Evolutionary conservation across 1,140 invertebrate species (phyloP), one percentile per base, ranked within the genome.

Genomic region (Drosophila kikkawai): DNA sequence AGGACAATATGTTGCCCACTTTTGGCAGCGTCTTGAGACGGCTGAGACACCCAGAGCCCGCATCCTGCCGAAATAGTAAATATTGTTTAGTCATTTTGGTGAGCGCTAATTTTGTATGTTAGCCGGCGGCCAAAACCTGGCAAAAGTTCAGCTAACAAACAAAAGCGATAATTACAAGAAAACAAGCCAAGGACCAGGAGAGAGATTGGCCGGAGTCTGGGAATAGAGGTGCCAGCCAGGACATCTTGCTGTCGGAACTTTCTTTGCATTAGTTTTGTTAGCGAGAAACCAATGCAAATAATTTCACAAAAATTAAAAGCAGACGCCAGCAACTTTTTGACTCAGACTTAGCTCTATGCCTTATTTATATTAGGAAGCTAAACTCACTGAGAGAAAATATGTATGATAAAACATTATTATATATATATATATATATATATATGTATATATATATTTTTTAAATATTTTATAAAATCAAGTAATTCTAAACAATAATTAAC

Each of bases 131-230:
- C 75, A 75, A 65, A 67, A 82, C 68, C 82, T 85, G 86, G 67
- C 82, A 76, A 91, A 90, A 90, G 86, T 90, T 85, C 71, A 82
- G 61, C 82, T 64, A 91, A 91, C 82, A 91, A 90, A 91, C 90
- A 91, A 91, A 91, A 80, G 90, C 81, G 90, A 90, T 91, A 91
- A 91, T 91, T 91, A 90, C 79, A 90, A 91, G 90, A 90, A 86
- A 86, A 88, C 80, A 91, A 81, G 67, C 55, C n/a, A 15, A 65
- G 36, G 9, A 71, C 45, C 44, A 71, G 45, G 56, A 58, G 34
- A 39, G 19, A 44, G 51, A 17, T 55, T 26, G 9, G 13, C 12
- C 8, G 12, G 47, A 57, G 29, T 26, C n/a, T 34, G 39, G 22
- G 15, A 12, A 41, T 59, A n/a, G 42, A 57, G 56, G 37, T 39